phyloP scores from a whole-genome alignment of 2,113 vertebrate species.

The Rhea americana region DNA sequence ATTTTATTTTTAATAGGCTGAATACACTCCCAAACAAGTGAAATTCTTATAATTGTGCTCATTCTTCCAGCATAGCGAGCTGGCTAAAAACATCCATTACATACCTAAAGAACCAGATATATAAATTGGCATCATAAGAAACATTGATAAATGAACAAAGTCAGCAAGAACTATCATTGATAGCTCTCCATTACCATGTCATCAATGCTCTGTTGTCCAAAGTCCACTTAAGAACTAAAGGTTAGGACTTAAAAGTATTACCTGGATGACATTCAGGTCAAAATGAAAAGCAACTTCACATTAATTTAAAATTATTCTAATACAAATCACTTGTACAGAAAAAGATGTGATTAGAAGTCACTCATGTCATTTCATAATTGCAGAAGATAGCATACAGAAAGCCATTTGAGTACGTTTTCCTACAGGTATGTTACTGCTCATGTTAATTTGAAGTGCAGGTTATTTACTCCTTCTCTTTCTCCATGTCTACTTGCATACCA shows the following conservation, averaged over 20 bases:
- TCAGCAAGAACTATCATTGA: conserved; percentile 40
- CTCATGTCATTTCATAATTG: neutral
- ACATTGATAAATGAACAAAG: neutral
- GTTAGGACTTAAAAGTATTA: conserved; percentile 34
- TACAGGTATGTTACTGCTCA: neutral
- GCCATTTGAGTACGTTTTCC: neutral
- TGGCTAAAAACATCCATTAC: neutral
- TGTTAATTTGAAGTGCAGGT: neutral
- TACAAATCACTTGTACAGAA: conserved; percentile 48
- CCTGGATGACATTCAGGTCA: conserved; percentile 56
- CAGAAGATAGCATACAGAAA: neutral
- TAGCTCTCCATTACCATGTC: conserved; percentile 38
- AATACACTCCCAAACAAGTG: neutral
- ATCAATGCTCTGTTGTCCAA: conserved; percentile 5
- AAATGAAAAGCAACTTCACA: conserved; percentile 72
- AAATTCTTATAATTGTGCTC: neutral
- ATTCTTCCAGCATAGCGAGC: neutral
- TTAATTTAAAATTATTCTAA: conserved; percentile 61
- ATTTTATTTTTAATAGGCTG: neutral
- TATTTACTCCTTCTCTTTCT: neutral
- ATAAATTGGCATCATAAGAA: neutral
- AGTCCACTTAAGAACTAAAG: conserved; percentile 52
- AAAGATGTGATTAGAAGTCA: conserved; percentile 38
- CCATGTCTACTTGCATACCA: neutral
- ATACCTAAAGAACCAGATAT: neutral